These are phyloP conservation scores for Fulica atra DNA, from an alignment of 2,113 vertebrate species.

Conservation along the genomic window DNA sequence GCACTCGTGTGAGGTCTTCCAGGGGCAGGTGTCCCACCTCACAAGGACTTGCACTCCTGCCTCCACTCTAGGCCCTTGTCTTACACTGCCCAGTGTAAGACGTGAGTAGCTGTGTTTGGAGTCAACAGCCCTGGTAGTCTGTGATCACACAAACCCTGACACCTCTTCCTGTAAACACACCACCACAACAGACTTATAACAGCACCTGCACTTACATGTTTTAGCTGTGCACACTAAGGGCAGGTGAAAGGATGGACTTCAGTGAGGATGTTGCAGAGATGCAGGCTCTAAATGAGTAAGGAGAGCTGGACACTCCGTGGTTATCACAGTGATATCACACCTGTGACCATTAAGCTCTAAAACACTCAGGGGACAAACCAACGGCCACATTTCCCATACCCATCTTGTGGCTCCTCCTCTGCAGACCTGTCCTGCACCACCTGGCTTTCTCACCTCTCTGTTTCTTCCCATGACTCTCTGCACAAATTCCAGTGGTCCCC, in stretches of 20 bases:
- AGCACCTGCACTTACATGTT: no score
- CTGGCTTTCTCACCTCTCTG: neutral
- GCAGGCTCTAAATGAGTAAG: neutral
- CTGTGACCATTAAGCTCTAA: neutral
- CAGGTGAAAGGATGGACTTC: neutral
- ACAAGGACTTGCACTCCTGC: neutral
- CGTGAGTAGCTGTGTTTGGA: neutral
- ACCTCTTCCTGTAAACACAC: no score
- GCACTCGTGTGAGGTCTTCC: neutral
- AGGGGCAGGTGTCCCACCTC: neutral
- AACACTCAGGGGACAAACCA: neutral
- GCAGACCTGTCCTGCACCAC: neutral
- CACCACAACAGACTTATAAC: neutral
- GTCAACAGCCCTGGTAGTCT: neutral
- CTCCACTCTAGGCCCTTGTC: neutral
- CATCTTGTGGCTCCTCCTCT: neutral
- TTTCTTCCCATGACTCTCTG: neutral
- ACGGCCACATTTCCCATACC: accelerated
- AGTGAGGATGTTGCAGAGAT: neutral
- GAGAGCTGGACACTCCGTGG: neutral
- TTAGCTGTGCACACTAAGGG: accelerated
- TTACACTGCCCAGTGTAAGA: neutral
- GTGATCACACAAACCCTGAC: neutral
- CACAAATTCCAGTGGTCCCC: neutral
- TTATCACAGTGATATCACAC: neutral